Evolutionary conservation across 2,797 vertebrate genomes (phyloP).

Genomic region (Anableps anableps): DNA sequence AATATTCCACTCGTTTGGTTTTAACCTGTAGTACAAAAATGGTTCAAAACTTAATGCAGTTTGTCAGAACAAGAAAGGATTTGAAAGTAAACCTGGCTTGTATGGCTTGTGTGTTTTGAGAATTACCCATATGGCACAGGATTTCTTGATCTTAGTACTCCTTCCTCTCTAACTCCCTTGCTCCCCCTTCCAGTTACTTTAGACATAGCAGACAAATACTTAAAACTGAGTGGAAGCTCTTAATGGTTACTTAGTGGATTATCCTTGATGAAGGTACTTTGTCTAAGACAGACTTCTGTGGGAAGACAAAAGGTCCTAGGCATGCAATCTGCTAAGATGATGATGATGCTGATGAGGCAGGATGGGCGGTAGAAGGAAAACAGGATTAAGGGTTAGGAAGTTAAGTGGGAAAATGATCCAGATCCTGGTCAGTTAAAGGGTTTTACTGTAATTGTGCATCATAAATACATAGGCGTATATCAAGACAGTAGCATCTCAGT

Average conservation of each 20-base stretch:
- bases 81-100: not conserved
- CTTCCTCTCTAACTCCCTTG: not conserved
- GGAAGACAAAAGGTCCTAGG: slow-evolving; percentile 39
- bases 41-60: not conserved
- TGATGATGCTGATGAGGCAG: slow-evolving; percentile 11
- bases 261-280: slow-evolving; percentile 58
- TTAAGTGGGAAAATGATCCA: not conserved
- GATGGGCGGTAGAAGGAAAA: slow-evolving; percentile 14
- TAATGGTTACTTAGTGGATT: slow-evolving; percentile 55
- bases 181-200: slow-evolving; percentile 7
- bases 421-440: not conserved
- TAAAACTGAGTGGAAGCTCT: slow-evolving; percentile 37
- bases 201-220: slow-evolving; percentile 26
- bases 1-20: not conserved
- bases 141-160: slow-evolving; percentile 19
- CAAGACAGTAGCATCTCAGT: not conserved
- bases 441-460: not conserved
- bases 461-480: not conserved
- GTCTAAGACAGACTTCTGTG: slow-evolving; percentile 48
- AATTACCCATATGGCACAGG: not conserved
- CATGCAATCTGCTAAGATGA: slow-evolving; percentile 23
- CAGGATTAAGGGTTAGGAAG: slow-evolving; percentile 3
- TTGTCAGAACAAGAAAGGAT: not conserved
- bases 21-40: not conserved
- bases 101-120: not conserved